Base-by-base conservation (phyloP, 2,113 vertebrate species). In the Carassius auratus region DNA sequence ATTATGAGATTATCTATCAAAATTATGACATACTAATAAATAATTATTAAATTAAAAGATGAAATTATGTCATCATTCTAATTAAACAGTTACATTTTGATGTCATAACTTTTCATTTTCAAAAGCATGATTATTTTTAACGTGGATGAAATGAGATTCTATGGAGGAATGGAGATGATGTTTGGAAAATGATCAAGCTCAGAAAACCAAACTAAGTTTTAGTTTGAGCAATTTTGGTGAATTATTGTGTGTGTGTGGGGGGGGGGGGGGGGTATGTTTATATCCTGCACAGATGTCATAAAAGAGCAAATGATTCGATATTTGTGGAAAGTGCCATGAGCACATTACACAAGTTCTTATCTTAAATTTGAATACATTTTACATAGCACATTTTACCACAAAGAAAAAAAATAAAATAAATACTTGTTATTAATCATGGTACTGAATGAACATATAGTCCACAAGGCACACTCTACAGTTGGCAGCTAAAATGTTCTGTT, bases 391-490 rank as follows among this genome's bases (percentile, higher is more conserved):
- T 21, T 57, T 33, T 77, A 8, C 50, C 50, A 55, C 2, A 9
- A 77, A 57, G 26, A 76, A 17, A 33, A 57, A 50, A 5, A 14
- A 52, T 26, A 5, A 14, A 52, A 7, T 9, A 15, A 13, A 77
- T 77, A 77, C 30, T 77, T 17, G 13, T 21, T 5, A 78, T 78
- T 61, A 26, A 8, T 13, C 21, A 38, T 38, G 8, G 8, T 78
- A 61, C 55, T 61, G 55, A 61, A 78, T 73, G 36, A 45, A 73
- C 0, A 4, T 1, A 45, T 73, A 19, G 59, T 78, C 30, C 76
- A 78, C 76, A 78, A 55, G 76, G 30, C 76, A 78, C 30, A 78
- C 9, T 78, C n/a, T 1, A 59, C 50, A 73, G 21, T 55, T 42
- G 36, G 52, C 52, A 59, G 50, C 52, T 48, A 45, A 45, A 45